These are phyloP conservation scores for Hippoglossus hippoglossus DNA, from an alignment of 2,797 vertebrate genomes.

Conservation along the genomic window DNA sequence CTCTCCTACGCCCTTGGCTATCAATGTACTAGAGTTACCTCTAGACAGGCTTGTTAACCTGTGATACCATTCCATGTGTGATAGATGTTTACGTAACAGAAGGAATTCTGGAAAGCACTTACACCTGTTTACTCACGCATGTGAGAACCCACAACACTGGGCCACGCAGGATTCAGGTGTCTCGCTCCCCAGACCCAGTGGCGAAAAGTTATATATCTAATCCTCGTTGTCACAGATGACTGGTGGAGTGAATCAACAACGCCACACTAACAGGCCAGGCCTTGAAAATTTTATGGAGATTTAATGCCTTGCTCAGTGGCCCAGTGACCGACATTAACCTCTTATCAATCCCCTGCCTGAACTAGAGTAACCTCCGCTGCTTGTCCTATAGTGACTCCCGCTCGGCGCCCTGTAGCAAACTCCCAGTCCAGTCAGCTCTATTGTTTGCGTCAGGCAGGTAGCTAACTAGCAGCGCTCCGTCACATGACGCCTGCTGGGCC, in stretches of 20 bases:
- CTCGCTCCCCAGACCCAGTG: no score
- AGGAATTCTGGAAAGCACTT: constrained; percentile 1
- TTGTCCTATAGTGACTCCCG: constrained; percentile 76
- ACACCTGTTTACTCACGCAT: constrained; percentile 13
- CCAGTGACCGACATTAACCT: constrained; percentile 24
- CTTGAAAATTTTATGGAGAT: background rate
- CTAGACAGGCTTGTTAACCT: constrained; percentile 11
- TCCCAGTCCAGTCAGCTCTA: constrained; percentile 55
- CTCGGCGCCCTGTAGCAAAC: constrained; percentile 57
- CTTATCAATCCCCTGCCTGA: constrained; percentile 30
- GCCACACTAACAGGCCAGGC: background rate
- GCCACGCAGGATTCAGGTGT: no score
- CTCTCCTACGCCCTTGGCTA: constrained; percentile 6
- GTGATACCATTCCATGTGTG: background rate
- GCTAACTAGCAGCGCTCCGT: constrained; percentile 68
- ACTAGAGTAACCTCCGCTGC: constrained; percentile 67
- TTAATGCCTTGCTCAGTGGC: constrained; percentile 8
- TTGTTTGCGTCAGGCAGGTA: constrained; percentile 84
- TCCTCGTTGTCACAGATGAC: background rate
- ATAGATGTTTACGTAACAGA: background rate
- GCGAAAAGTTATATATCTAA: no score
- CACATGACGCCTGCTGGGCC: constrained; percentile 81
- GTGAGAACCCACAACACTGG: background rate
- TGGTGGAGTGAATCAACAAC: background rate
- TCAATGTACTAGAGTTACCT: constrained; percentile 44